Base-by-base conservation (phyloP, 1,140 invertebrate species). In the Mizuhopecten yessoensis region DNA sequence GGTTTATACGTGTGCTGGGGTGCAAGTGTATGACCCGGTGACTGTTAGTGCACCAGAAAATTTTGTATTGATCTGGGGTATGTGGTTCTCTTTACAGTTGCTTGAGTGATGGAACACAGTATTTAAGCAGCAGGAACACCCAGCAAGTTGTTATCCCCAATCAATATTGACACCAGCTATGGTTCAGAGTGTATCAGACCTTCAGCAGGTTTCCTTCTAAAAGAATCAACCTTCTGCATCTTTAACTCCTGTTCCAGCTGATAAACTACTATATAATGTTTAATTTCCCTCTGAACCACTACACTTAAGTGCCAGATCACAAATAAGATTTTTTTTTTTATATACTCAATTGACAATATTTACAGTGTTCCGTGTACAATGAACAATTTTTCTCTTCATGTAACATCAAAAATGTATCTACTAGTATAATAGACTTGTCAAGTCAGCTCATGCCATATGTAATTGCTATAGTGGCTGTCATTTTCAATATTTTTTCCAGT, bases 51-150 rank as follows among this genome's bases (percentile, higher is more conserved):
- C 23, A 75, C n/a, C 2, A n/a, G 57, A 75, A n/a, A 29, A n/a
- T 75, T 75, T 75, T n/a, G 57, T 75, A 75, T 75, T 75, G 57
- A 75, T 75, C 57, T 75, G n/a, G 57, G 57, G 57, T 75, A 17
- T 75, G 23, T 75, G 57, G 57, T n/a, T 29, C 29, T 29, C 57
- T n/a, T 75, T 75, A 75, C 57, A n/a, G n/a, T 5, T 75, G n/a
- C 57, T 75, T 23, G 57, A 75, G n/a, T 75, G 57, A 75, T 75
- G 57, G 57, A 75, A 75, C 17, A 75, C 57, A 29, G 57, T 75
- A 75, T 75, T 75, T 29, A 75, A 75, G 57, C n/a, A 29, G 57
- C 57, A 75, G 57, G 57, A 75, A 75, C 57, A 75, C 57, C 57
- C 57, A 75, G n/a, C 57, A 75, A 29, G n/a, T 75, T 75, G 57